Percentiles rank a stretch among this genome's conserved stretches.
Conservation (phyloP, 2,797 vertebrate genomes). For the Gobio occitaniae region DNA sequence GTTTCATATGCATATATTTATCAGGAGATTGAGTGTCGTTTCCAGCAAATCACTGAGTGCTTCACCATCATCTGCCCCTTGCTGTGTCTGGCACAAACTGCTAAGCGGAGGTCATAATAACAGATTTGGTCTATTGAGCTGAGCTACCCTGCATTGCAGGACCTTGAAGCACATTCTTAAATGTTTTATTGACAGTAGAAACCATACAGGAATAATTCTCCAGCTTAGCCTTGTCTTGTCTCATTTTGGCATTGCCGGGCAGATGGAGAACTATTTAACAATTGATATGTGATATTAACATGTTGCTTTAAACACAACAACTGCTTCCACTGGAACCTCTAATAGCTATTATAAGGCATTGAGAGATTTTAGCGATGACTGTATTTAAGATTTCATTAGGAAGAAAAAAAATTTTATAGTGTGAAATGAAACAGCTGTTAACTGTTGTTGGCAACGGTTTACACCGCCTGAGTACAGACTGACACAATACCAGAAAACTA, state of each 20-base stretch:
- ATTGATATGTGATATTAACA: background rate
- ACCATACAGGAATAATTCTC: background rate
- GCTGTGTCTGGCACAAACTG: background rate
- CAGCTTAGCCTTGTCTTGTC: background rate
- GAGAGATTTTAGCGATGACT: constrained; percentile 25
- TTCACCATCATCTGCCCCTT: background rate
- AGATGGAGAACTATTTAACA: background rate
- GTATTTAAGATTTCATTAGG: constrained; percentile 37
- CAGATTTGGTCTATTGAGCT: constrained; percentile 7
- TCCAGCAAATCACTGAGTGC: background rate
- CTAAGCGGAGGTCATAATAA: constrained; percentile 10
- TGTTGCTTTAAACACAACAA: constrained; percentile 16
- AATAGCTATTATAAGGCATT: constrained; percentile 19
- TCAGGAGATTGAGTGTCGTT: background rate
- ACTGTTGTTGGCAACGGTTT: constrained; percentile 38
- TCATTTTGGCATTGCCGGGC: background rate
- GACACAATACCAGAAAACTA: constrained; percentile 32
- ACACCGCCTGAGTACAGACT: constrained; percentile 20
- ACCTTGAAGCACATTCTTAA: constrained; percentile 20
- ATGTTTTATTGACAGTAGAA: constrained; percentile 18
- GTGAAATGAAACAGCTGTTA: constrained; percentile 37
- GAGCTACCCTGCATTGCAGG: background rate
- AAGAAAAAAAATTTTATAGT: constrained; percentile 6
- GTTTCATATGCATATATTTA: constrained; percentile 12
- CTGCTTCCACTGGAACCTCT: constrained; percentile 7